A percentile compares a stretch with the other conserved stretches of the same genome.
phyloP scores from a whole-genome alignment of 2,888 invertebrate genomes.

The Abrostola tripartita region DNA sequence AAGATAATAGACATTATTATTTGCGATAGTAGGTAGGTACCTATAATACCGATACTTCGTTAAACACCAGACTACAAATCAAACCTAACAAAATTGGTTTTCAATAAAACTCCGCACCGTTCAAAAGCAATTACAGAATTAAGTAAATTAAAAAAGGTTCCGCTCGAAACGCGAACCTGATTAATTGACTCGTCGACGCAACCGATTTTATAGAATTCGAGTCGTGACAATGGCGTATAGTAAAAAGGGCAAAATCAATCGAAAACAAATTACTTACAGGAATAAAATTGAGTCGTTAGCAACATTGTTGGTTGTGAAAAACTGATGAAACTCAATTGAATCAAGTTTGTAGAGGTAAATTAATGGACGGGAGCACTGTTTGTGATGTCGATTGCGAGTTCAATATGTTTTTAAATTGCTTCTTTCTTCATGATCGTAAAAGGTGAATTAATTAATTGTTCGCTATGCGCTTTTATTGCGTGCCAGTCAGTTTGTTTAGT shows the following conservation, averaged over 20 bases:
- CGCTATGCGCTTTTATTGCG: conserved; percentile 45
- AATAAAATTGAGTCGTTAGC: conserved; percentile 70
- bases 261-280: conserved; percentile 75
- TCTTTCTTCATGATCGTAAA: conserved; percentile 35
- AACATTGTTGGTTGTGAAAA: conserved; percentile 70
- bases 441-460: conserved; percentile 54
- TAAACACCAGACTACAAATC: conserved; percentile 26
- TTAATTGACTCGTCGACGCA: conserved; percentile 59
- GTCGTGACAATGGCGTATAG: conserved; percentile 46
- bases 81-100: conserved; percentile 39
- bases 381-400: conserved; percentile 51
- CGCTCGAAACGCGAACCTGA: conserved; percentile 56
- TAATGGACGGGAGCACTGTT: conserved; percentile 61
- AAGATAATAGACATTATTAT: too few species aligned
- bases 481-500: conserved; percentile 24
- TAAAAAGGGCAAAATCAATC: conserved; percentile 68
- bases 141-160: conserved; percentile 65
- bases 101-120: conserved; percentile 52
- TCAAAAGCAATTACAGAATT: conserved; percentile 62
- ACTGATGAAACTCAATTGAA: conserved; percentile 64
- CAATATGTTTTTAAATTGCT: conserved; percentile 53
- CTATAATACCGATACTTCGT: too few species aligned
- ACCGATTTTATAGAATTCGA: conserved; percentile 46
- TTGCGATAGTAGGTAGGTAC: too few species aligned
- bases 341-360: conserved; percentile 72